Evolutionary conservation across 2,888 invertebrate species (phyloP), one percentile per base, ranked within the genome.

Genomic region (Girardia tigrina): DNA sequence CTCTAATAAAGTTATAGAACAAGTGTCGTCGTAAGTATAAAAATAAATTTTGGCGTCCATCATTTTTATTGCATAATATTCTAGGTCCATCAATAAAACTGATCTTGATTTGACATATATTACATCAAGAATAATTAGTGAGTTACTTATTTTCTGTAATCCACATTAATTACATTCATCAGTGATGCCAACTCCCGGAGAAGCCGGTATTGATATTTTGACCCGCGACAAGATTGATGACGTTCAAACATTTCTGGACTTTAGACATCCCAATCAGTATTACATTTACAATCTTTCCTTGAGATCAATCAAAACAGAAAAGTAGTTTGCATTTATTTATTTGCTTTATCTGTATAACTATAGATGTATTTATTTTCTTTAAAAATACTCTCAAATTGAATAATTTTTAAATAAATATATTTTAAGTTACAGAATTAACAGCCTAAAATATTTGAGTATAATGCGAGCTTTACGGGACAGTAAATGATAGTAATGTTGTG

Each of bases 1-100:
- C 0, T 93, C 94, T 26, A 90, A 90, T 42, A 94, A 94, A 87
- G 93, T 97, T 69, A 94, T 95, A 90, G 92, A 94, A 83, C 91
- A 93, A 42, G 91, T 95, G 79, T 27, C 75, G 29, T 74, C 74
- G 72, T 74, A 14, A 72, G 29, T 74, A 23, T 29, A 29, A 28
- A 23, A 26, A 29, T 12, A 23, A 42, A 28, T 76, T 12, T 23
- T 42, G 8, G 16, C 23, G 20, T 71, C n/a, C 23, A 20, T 16
- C 23, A 70, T 8, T 42, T 29, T 4, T 20, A 71, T 20, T 71
- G 4, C 26, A 20, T 29, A 71, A 12, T 28, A 12, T 6, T 79
- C 75, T 80, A 83, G 83, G 23, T 80, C 81, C 16, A 83, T 83
- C 79, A 82, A 82, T 79, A 83, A 82, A 77, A 77, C 79, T 75